A percentile compares a stretch with the other conserved stretches of the same genome.
phyloP scores from a whole-genome alignment of 2,797 vertebrate genomes.

The Pteronotus mesoamericanus region DNA sequence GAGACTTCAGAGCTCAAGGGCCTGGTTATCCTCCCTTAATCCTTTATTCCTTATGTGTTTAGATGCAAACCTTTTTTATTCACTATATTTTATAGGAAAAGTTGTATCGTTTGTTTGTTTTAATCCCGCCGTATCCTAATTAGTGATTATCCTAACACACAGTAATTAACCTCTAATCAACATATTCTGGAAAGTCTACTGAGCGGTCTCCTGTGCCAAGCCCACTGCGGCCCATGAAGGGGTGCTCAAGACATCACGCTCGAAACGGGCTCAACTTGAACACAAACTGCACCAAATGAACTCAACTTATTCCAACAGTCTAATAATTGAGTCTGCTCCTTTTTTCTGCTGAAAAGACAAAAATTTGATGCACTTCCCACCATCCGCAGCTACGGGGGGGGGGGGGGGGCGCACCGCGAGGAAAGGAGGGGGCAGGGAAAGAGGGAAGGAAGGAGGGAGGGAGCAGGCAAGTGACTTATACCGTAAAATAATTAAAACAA shows the following conservation, averaged over 20 bases:
- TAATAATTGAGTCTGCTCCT: neutral
- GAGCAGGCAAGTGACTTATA: constrained; percentile 10
- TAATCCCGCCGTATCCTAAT: neutral
- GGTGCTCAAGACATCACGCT: neutral
- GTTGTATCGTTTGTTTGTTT: neutral
- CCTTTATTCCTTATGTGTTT: neutral
- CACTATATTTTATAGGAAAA: neutral
- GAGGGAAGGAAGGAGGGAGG: too few relatives aligned
- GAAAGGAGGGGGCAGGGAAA: accelerated
- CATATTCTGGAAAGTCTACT: neutral
- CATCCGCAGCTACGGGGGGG: accelerated
- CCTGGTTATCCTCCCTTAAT: neutral
- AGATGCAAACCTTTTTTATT: neutral
- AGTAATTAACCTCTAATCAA: constrained; percentile 16
- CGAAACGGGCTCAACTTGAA: neutral
- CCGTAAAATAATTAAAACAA: constrained; percentile 36
- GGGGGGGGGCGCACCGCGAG: too few relatives aligned
- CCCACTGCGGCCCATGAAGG: neutral
- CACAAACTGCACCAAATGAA: neutral
- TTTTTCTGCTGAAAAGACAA: neutral
- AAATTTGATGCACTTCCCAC: neutral
- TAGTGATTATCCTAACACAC: constrained; percentile 22
- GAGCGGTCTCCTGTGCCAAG: neutral
- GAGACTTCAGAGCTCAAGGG: neutral
- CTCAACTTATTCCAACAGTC: neutral